phyloP scores from a whole-genome alignment of 1,140 invertebrate genomes.

The Drosophila yakuba region DNA sequence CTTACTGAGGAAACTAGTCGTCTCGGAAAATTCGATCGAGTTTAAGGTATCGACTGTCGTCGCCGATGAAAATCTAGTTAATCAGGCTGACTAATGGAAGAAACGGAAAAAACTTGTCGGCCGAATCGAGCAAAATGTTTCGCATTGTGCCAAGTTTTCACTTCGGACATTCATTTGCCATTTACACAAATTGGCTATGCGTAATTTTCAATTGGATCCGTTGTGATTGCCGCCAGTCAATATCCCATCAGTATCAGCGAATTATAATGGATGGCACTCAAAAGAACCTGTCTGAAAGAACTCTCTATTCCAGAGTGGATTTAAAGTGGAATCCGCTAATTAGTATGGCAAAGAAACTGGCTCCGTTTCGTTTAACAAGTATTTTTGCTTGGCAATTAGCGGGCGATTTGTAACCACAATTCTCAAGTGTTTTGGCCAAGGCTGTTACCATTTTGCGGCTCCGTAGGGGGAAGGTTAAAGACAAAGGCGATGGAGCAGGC shows the following conservation, averaged over 20 bases:
- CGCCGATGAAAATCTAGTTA: conserved; percentile 31
- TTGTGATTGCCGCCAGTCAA: conserved; percentile 4
- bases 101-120: conserved; percentile 37
- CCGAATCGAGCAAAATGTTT: conserved; percentile 36
- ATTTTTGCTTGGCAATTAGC: conserved; percentile 60
- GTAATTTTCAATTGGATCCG: conserved; percentile 64
- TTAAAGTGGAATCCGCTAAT: conserved; percentile 20
- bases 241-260: not conserved
- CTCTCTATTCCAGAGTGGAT: conserved; percentile 16
- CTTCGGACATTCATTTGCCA: conserved; percentile 43
- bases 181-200: conserved; percentile 57
- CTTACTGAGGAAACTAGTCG: not conserved
- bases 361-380: conserved; percentile 49
- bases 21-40: conserved; percentile 11
- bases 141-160: conserved; percentile 56
- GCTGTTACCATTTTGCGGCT: conserved; percentile 3
- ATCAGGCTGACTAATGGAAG: conserved; percentile 65
- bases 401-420: conserved; percentile 41
- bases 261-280: conserved; percentile 3
- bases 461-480: conserved; percentile 15
- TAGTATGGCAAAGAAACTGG: conserved; percentile 32
- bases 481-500: conserved; percentile 15
- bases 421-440: conserved; percentile 33
- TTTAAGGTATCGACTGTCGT: conserved; percentile 5
- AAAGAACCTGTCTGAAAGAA: conserved; percentile 23